Evolutionary conservation across 2,888 invertebrate species (phyloP).

Genomic region (Ophraella communa): DNA sequence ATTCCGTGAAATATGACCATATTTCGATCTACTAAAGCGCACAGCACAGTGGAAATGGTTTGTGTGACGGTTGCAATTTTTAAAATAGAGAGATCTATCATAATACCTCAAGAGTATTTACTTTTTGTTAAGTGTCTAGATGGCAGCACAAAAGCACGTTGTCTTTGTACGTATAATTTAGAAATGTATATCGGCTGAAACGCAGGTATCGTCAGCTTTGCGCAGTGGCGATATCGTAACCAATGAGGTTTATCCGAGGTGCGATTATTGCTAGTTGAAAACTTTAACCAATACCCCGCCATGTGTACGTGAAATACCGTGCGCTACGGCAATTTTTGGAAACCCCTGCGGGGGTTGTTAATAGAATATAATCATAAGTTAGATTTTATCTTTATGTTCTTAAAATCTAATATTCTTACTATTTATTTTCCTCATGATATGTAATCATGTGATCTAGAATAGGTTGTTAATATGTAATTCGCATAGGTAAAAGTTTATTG

Average conservation of each 20-base stretch:
- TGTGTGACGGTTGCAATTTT: no score
- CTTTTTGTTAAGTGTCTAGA: neutral
- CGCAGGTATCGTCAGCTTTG: slow-evolving; percentile 69
- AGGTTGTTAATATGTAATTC: no score
- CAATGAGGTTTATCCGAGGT: slow-evolving; percentile 89
- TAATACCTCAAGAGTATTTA: neutral
- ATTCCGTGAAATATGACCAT: no score
- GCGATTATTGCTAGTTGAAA: slow-evolving; percentile 68
- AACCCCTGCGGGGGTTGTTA: slow-evolving; percentile 50
- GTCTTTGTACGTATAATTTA: neutral
- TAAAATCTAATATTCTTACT: no score
- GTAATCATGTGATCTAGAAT: no score
- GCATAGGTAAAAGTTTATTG: no score
- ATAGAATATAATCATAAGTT: slow-evolving; percentile 22
- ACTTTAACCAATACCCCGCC: slow-evolving; percentile 66
- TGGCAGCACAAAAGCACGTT: neutral
- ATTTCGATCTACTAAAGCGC: no score
- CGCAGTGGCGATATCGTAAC: slow-evolving; percentile 94
- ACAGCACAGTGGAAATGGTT: no score
- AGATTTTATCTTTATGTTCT: no score
- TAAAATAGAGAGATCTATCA: no score
- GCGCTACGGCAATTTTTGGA: slow-evolving; percentile 64
- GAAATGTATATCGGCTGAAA: neutral
- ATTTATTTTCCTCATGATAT: no score
- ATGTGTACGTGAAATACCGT: slow-evolving; percentile 62